Conservation (phyloP, 2,113 vertebrate species). For the Boulengerochromis microlepis region DNA sequence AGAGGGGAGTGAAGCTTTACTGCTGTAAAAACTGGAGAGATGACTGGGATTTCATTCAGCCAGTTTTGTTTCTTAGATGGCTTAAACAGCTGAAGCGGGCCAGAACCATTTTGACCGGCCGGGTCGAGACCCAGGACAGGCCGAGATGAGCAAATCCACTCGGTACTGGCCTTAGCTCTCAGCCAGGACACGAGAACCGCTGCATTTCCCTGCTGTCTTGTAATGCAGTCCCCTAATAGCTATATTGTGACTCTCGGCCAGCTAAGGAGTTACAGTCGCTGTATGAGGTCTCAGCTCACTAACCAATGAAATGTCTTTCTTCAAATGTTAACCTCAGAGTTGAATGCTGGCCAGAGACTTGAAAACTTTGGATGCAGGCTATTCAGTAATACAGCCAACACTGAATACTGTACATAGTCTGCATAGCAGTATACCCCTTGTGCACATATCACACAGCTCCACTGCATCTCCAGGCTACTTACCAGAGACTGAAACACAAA, state of each 20-base stretch:
- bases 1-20: slow-evolving; percentile 19
- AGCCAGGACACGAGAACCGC: slow-evolving; percentile 24
- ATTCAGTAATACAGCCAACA: not conserved
- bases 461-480: not conserved
- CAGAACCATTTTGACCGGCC: not conserved
- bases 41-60: slow-evolving; percentile 21
- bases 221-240: slow-evolving; percentile 20
- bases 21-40: not conserved
- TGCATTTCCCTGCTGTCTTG: slow-evolving; percentile 10
- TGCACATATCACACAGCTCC: not conserved
- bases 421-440: not conserved
- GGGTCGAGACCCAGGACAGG: not conserved
- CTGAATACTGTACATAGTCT: not conserved
- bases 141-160: not conserved
- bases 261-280: slow-evolving; percentile 15
- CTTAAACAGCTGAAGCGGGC: slow-evolving; percentile 37
- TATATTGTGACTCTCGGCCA: slow-evolving; percentile 16
- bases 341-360: not conserved
- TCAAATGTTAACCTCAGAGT: slow-evolving; percentile 15
- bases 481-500: not conserved
- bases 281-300: slow-evolving; percentile 33
- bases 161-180: not conserved
- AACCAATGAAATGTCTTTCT: slow-evolving; percentile 42
- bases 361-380: not conserved
- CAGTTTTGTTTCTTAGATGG: slow-evolving; percentile 9